Evolutionary conservation across 2,113 vertebrate genomes (phyloP).

Genomic region (Atractosteus spatula): DNA sequence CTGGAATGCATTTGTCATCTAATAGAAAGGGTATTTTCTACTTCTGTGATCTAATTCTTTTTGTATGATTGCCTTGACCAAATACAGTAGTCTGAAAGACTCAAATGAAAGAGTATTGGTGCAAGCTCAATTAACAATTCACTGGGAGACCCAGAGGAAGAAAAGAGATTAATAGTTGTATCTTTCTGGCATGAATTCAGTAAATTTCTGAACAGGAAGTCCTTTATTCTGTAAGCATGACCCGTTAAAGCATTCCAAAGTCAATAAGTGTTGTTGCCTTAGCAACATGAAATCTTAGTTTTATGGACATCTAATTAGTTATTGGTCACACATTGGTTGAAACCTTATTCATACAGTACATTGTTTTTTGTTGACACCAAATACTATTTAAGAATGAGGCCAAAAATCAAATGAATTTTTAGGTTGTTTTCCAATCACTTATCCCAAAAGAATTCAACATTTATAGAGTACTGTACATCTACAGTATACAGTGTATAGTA

Average conservation of each 20-base stretch:
- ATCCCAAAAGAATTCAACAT: no score
- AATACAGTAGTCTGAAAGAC: constrained; percentile 6
- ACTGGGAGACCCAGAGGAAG: background rate
- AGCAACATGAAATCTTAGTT: constrained; percentile 53
- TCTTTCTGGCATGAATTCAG: constrained; percentile 50
- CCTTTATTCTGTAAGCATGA: constrained; percentile 56
- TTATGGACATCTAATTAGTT: background rate
- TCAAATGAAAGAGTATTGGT: background rate
- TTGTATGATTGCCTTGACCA: background rate
- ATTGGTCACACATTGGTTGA: no score
- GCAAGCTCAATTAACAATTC: background rate
- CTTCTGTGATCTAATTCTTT: constrained; percentile 4
- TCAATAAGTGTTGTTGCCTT: constrained; percentile 51
- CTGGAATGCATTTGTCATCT: background rate
- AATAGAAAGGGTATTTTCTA: background rate
- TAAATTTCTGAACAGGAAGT: constrained; percentile 48
- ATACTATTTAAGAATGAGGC: no score
- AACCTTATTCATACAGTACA: no score
- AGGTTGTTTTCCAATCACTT: no score
- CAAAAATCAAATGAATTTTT: no score
- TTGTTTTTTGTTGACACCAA: no score
- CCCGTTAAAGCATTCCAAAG: constrained; percentile 52
- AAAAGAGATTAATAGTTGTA: background rate
- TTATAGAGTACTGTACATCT: no score
- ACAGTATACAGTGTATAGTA: no score